Percentiles rank a stretch among this genome's conserved stretches.
Conservation (phyloP, 2,113 vertebrate species). For the Geococcyx californianus region DNA sequence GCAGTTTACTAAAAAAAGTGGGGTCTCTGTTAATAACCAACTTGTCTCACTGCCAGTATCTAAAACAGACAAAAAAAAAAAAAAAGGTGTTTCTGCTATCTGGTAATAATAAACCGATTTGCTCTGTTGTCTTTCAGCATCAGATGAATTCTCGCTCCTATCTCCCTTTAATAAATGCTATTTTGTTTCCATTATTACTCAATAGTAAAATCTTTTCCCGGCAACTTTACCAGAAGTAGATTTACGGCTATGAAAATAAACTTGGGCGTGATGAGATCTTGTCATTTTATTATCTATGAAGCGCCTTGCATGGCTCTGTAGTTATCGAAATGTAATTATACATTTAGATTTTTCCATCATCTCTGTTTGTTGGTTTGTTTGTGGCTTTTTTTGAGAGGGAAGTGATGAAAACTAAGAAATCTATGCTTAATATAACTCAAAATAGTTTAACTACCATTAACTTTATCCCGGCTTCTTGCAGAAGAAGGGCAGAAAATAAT, state of each 20-base stretch:
- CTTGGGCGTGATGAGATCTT: conserved; percentile 56
- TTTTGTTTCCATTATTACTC: conserved; percentile 51
- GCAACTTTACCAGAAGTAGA: conserved; percentile 32
- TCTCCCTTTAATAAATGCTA: conserved; percentile 1
- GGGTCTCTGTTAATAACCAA: background rate
- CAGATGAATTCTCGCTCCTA: background rate
- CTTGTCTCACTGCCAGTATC: background rate
- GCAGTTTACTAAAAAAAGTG: background rate
- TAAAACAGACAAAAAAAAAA: background rate
- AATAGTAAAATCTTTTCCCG: conserved; percentile 42
- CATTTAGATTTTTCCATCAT: conserved; percentile 4
- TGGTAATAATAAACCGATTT: conserved; percentile 12
- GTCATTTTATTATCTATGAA: conserved; percentile 30
- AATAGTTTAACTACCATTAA: background rate
- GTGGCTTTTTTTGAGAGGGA: background rate
- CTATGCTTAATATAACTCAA: no score
- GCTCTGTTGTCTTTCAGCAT: background rate
- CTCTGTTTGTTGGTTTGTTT: background rate
- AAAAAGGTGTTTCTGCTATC: background rate
- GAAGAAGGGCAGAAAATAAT: background rate
- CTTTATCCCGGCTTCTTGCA: background rate
- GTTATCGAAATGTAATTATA: conserved; percentile 34
- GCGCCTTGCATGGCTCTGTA: background rate
- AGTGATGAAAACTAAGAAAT: background rate
- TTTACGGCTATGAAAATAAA: conserved; percentile 44